These are phyloP conservation scores for Drosophila micromelanica DNA, from an alignment of 1,140 invertebrate species.

Conservation along the genomic window DNA sequence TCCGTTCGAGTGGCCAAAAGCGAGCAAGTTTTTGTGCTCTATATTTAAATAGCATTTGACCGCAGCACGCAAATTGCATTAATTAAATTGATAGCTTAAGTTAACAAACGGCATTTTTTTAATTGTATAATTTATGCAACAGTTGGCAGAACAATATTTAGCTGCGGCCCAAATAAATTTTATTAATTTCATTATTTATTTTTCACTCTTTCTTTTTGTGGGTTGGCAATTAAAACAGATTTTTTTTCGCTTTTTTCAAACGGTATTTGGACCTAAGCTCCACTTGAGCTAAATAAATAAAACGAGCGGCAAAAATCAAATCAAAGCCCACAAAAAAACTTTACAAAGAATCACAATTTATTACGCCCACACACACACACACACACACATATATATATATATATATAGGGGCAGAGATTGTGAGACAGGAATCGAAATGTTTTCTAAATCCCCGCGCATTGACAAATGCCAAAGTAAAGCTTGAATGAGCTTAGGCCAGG, in stretches of 20 bases:
- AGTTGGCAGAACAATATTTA: constrained; percentile 4
- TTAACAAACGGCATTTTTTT: constrained; percentile 46
- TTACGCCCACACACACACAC: constrained; percentile 50
- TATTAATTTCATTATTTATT: constrained; percentile 9
- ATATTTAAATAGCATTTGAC: constrained; percentile 36
- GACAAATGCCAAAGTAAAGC: constrained; percentile 82
- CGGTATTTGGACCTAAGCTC: constrained; percentile 25
- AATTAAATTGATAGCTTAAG: constrained; percentile 64
- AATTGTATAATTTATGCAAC: constrained; percentile 54
- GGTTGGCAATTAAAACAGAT: constrained; percentile 1
- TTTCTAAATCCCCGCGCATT: constrained; percentile 76
- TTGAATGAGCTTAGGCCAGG: constrained; percentile 74
- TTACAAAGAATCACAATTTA: constrained; percentile 77
- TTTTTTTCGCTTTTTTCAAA: not conserved
- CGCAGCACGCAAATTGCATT: constrained; percentile 56
- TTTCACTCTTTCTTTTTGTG: not conserved
- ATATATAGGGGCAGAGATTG: not conserved
- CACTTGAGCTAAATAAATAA: constrained; percentile 75
- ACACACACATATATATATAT: constrained; percentile 3
- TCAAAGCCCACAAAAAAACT: constrained; percentile 74
- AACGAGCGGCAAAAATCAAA: constrained; percentile 70
- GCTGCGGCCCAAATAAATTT: constrained; percentile 9
- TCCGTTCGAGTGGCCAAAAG: not conserved
- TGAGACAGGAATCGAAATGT: constrained; percentile 58
- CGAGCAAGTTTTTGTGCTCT: constrained; percentile 6